These are phyloP conservation scores for Cephalotes varians DNA, from an alignment of 2,888 invertebrate species.

Conservation along the genomic window DNA sequence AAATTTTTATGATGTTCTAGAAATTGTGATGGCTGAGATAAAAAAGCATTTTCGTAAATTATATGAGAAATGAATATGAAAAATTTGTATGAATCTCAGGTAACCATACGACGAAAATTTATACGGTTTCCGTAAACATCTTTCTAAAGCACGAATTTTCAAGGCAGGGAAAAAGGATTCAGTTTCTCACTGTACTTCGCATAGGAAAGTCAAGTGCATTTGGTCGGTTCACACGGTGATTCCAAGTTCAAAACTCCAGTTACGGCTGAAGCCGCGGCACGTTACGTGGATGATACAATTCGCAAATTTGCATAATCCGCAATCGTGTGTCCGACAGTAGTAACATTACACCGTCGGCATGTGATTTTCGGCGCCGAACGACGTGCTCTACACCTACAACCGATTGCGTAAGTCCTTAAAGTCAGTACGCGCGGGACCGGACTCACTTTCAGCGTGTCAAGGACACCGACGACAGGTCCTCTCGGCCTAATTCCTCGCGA, in stretches of 20 bases:
- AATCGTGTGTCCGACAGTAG: slow-evolving; percentile 3
- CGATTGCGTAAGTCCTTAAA: slow-evolving; percentile 74
- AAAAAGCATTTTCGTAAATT: too few relatives aligned
- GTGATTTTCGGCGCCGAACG: slow-evolving; percentile 40
- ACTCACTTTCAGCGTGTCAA: slow-evolving; percentile 83
- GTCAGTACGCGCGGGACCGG: slow-evolving; percentile 75
- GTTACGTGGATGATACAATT: slow-evolving; percentile 1
- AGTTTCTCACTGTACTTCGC: not conserved
- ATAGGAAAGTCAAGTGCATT: not conserved
- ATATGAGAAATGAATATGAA: too few relatives aligned
- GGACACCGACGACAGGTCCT: slow-evolving; percentile 79
- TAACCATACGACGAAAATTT: too few relatives aligned
- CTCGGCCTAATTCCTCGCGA: slow-evolving; percentile 74
- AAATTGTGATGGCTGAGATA: too few relatives aligned
- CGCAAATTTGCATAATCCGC: slow-evolving; percentile 40
- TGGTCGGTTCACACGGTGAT: not conserved
- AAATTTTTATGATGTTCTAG: too few relatives aligned
- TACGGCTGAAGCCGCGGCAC: not conserved
- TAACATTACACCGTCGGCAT: slow-evolving; percentile 23
- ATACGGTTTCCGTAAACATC: too few relatives aligned
- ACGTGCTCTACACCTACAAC: slow-evolving; percentile 72
- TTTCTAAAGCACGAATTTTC: too few relatives aligned
- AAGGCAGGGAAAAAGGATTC: too few relatives aligned
- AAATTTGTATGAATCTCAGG: too few relatives aligned
- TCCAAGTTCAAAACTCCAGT: slow-evolving; percentile 19